Base-by-base conservation (phyloP, 2,113 vertebrate genomes). In the Helogale parvula region DNA sequence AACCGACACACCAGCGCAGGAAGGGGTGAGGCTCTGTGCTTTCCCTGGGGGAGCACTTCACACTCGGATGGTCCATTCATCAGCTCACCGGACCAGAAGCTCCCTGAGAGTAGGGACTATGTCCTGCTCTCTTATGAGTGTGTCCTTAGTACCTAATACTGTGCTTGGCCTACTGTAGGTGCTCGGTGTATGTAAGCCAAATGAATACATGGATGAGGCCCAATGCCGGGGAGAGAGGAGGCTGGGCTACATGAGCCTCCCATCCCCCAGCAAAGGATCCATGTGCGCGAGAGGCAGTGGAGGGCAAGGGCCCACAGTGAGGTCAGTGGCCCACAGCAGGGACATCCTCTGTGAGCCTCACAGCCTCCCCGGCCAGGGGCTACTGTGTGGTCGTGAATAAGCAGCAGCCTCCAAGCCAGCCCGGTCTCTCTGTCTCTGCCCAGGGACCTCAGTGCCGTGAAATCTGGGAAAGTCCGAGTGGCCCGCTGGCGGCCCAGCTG, bases 401-500 rank as follows among this genome's bases (percentile, higher is more conserved):
- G 31, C 76, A 65, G 19, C 60, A 82, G 71, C 81, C 65, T 96
- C 65, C 66, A 88, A 92, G 87, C 87, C 57, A 16, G 74, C 71
- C 71, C 29, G 1, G 54, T 69, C n/a, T 50, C 80, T n/a, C 69
- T 96, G 41, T 77, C 65, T 94, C 87, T 96, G 87, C 90, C 92
- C 94, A 54, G 74, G 81, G 60, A 68, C 93, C 80, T 88, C 52
- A 71, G 5, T 96, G 96, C 94, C 96, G 93, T 97, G 97, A 96
- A 93, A 93, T 96, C 95, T 77, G 95, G 98, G 95, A 90, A 94
- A 94, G 96, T 92, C 91, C 57, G 19, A 97, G 93, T 13, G 29
- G 52, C 76, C 93, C 7, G 7, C 94, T 77, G 93, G 88, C 14
- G 8, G 93, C 88, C 92, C 98, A 98, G 98, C 98, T 98, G 98